phyloP scores from a whole-genome alignment of 2,888 invertebrate genomes.

The Andricus quercusramuli region DNA sequence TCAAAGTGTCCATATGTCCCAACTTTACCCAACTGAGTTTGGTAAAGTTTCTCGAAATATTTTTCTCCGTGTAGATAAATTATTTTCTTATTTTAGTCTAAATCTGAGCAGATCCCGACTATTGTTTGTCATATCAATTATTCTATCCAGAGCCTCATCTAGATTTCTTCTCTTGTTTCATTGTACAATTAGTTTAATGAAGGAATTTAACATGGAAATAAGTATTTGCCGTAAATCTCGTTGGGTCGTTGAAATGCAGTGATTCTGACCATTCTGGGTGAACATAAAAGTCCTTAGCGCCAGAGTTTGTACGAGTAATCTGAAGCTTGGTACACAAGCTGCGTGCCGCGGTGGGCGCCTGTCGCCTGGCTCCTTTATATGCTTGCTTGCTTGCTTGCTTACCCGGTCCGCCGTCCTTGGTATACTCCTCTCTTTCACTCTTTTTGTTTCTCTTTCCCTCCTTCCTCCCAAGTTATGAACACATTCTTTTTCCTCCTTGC shows the following conservation, averaged over 20 bases:
- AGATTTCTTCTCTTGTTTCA: too few species aligned
- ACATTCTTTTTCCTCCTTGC: slow-evolving; percentile 36
- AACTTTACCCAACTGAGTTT: too few species aligned
- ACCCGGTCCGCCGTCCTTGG: slow-evolving; percentile 62
- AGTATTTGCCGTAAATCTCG: neutral
- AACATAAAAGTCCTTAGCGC: slow-evolving; percentile 40
- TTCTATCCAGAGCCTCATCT: too few species aligned
- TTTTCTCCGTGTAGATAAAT: too few species aligned
- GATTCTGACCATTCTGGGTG: slow-evolving; percentile 24
- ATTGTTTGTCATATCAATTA: too few species aligned
- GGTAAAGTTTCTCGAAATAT: too few species aligned
- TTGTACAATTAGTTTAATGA: too few species aligned
- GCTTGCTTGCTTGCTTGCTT: slow-evolving; percentile 53
- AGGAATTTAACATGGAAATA: too few species aligned
- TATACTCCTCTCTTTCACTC: slow-evolving; percentile 55
- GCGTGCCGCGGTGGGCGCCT: slow-evolving; percentile 57
- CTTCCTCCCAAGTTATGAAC: slow-evolving; percentile 8
- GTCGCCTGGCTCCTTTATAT: slow-evolving; percentile 58
- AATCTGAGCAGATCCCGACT: too few species aligned
- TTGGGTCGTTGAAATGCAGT: neutral
- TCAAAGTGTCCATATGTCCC: too few species aligned
- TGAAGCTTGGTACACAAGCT: slow-evolving; percentile 37
- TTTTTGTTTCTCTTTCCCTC: slow-evolving; percentile 39
- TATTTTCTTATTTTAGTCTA: too few species aligned
- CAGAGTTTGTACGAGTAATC: slow-evolving; percentile 26